Evolutionary conservation across 2,797 vertebrate species (phyloP), one percentile per base, ranked within the genome.

Genomic region (Tympanoctomys barrerae): DNA sequence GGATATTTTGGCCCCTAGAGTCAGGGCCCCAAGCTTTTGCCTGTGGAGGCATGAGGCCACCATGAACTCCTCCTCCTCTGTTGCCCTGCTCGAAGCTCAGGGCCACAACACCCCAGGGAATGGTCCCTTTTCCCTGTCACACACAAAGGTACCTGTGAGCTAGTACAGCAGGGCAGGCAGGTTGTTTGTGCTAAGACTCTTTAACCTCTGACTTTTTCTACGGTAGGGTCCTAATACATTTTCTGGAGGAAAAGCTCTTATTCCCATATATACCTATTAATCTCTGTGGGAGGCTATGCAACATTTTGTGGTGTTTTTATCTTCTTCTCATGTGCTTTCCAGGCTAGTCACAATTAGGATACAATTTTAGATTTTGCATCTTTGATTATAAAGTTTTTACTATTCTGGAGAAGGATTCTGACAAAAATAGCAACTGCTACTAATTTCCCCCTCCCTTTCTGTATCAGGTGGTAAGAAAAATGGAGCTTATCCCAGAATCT

Each of bases 301-400:
- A 57, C 73, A 24, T 46, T 78, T 46, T 78, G 39, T 46, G 49
- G 24, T 28, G 13, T 33, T 52, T 39, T 61, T 39, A 31, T 80
- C 33, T 31, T 79, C 54, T 82, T 71, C n/a, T 46, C 5, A 13
- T 70, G 57, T 6, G 39, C 62, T 92, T 94, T 42, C 24, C 39
- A 73, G 28, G 42, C n/a, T 78, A 52, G 64, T 46, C 26, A 36
- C 49, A 62, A 89, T 82, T 46, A 64, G 11, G 79, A 36, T 62
- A 21, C 13, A 19, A 22, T 59, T 87, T 94, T 85, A 75, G n/a
- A 95, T 82, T 68, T 90, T 18, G 82, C 36, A 80, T 42, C 42
- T 91, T 91, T 86, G 80, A 89, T 61, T 86, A 81, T 49, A 75
- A 87, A 33, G 57, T 81, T 91, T 59, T 87, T 78, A 66, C 54